Evolutionary conservation across 2,888 invertebrate genomes (phyloP), one percentile per base, ranked within the genome.

Genomic region (Hipparchia sbordonii): DNA sequence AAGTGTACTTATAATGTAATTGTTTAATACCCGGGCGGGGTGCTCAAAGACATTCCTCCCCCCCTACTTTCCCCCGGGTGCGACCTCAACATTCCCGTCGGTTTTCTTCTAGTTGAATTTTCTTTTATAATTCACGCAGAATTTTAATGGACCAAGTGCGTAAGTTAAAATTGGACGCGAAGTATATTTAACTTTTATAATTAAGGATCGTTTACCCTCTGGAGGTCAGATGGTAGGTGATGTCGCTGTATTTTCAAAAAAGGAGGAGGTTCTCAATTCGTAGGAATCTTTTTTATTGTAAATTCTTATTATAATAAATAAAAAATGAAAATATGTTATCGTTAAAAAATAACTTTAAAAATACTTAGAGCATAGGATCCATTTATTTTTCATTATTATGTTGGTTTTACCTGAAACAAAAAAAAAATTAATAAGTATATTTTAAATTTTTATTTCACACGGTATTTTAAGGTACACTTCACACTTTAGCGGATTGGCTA

Each of bases 81-180:
- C 59, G n/a, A 60, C 68, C 59, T 57, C 68, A 57, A 46, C 65
- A 74, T 74, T 65, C 71, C 65, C 48, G 60, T 59, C 67, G 61
- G 52, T 67, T 70, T 73, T 70, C 73, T 70, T 73, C 67, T 63
- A 57, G 67, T 71, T 59, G 67, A 63, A 71, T 71, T 71, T 70
- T 71, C 70, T 68, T 67, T 67, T 70, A 56, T 70, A 70, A 70
- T 73, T 73, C 69, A 71, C 67, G 67, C 67, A 59, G 73, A 67
- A 73, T 73, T 73, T 70, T 73, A 73, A 73, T 71, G 48, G 51
- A 33, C 45, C 12, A 23, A 68, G 68, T 60, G 68, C 59, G 59
- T 68, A 59, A 59, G 13, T 39, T 66, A 54, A 66, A 66, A 66
- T 66, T 54, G 66, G 63, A 63, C 23, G 8, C 63, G 10, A 10